Conservation (phyloP, 2,888 invertebrate species). For the Agonopterix alstromeriana region DNA sequence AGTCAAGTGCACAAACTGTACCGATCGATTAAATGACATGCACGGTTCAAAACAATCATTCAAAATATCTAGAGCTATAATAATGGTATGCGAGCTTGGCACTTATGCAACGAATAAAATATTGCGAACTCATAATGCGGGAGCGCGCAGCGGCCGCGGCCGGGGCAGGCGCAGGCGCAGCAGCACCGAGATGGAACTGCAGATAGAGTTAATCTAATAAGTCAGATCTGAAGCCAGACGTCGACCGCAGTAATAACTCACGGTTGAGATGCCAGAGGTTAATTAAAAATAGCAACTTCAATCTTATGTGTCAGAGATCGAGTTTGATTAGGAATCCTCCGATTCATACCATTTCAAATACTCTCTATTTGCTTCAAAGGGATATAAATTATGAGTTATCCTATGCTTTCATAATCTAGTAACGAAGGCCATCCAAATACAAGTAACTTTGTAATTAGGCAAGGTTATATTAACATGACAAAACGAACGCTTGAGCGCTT, state of each 20-base stretch:
- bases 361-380: slow-evolving; percentile 9
- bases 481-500: slow-evolving; percentile 16
- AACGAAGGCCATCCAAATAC: not conserved
- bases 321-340: slow-evolving; percentile 53
- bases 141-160: slow-evolving; percentile 21
- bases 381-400: not conserved
- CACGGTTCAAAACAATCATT: slow-evolving; percentile 47
- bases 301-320: slow-evolving; percentile 59
- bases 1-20: not conserved
- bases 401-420: not conserved
- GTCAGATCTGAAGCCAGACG: slow-evolving; percentile 68
- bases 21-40: slow-evolving; percentile 35
- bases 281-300: slow-evolving; percentile 76
- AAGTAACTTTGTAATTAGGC: slow-evolving; percentile 15
- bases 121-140: slow-evolving; percentile 63
- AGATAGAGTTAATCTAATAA: slow-evolving; percentile 75
- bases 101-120: slow-evolving; percentile 67
- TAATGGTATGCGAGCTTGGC: slow-evolving; percentile 48
- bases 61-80: slow-evolving; percentile 53
- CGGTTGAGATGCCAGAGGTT: slow-evolving; percentile 69
- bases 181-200: slow-evolving; percentile 53
- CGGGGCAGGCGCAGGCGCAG: slow-evolving; percentile 22
- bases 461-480: slow-evolving; percentile 15
- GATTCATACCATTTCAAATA: slow-evolving; percentile 41
- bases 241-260: slow-evolving; percentile 68